Evolutionary conservation across 2,113 vertebrate species (phyloP), one percentile per base, ranked within the genome.

Genomic region (Sapayoa aenigma): DNA sequence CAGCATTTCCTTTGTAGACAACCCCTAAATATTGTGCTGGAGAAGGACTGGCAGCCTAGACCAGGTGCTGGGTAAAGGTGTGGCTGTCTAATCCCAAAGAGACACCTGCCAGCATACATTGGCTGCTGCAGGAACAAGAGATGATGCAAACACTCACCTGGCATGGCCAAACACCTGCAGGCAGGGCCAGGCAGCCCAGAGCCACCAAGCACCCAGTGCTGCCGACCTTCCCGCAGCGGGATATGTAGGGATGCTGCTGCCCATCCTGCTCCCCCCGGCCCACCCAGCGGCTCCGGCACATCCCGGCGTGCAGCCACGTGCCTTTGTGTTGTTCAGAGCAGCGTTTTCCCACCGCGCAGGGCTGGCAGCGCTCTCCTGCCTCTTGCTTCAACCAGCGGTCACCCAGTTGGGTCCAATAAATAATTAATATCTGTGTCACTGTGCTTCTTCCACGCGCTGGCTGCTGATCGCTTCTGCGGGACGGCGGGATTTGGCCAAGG

Each of bases 121-220:
- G 71, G 25, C 63, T 84, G 35, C 56, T 16, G 41, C 47, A 56
- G 63, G 47, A 76, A 37, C 21, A 12, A 33, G 41, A 62, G 55
- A 7, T 17, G 75, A 62, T 55, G 68, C 41, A 74, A 74, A 55
- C 60, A 8, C 71, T 35, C 3, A 4, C 37, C 59, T 7, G 62
- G 76, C 67, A 30, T 23, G 37, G 63, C 58, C 86, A 66, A 23
- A 2, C 12, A 15, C 78, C 79, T 22, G 16, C 0, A 8, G 87
- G 50, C 55, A 59, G 63, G 41, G 47, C 47, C 0, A 4, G 55
- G 60, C 39, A 46, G 73, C 68, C 1, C 1, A 30, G 31, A 77
- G 19, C 37, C 24, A 2, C 49, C 11, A 1, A 35, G 30, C 1
- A 52, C 5, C 30, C 9, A 0, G 20, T 0, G 87, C 76, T 46